phyloP scores from a whole-genome alignment of 2,888 invertebrate species.

The Acholoe squamosa region DNA sequence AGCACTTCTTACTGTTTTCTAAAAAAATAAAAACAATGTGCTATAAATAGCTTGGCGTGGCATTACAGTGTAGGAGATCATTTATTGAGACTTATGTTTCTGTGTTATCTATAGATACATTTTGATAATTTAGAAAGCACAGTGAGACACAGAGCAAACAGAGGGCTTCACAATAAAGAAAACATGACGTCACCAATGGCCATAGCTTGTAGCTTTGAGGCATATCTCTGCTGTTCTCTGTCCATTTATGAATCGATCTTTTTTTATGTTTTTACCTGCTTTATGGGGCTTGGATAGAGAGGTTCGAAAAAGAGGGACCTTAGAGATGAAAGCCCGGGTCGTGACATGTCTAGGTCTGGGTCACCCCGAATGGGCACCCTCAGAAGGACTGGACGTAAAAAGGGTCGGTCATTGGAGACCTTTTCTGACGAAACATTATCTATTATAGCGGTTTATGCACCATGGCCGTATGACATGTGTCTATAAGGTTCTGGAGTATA shows the following conservation, averaged over 20 bases:
- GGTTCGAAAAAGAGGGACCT: neutral
- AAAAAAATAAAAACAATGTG: too few relatives aligned
- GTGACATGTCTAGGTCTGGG: neutral
- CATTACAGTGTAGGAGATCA: too few relatives aligned
- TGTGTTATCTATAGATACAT: too few relatives aligned
- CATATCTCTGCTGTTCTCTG: constrained; percentile 19
- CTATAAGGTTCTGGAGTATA: too few relatives aligned
- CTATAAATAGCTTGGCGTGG: too few relatives aligned
- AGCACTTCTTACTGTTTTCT: too few relatives aligned
- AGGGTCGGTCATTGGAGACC: neutral
- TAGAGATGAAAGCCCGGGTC: constrained; percentile 40
- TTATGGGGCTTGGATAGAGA: neutral
- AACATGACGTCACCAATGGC: neutral
- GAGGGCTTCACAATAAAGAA: neutral
- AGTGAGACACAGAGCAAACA: too few relatives aligned
- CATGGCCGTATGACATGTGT: too few relatives aligned
- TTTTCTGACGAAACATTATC: neutral
- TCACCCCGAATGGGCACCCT: neutral
- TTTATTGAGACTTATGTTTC: too few relatives aligned
- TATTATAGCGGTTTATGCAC: neutral
- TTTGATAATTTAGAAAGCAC: too few relatives aligned
- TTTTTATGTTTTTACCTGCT: neutral
- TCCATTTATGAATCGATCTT: constrained; percentile 1
- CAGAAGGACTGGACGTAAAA: neutral
- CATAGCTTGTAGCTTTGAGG: neutral